Conservation (phyloP, 2,888 invertebrate species). For the Drosophila lacicola region DNA sequence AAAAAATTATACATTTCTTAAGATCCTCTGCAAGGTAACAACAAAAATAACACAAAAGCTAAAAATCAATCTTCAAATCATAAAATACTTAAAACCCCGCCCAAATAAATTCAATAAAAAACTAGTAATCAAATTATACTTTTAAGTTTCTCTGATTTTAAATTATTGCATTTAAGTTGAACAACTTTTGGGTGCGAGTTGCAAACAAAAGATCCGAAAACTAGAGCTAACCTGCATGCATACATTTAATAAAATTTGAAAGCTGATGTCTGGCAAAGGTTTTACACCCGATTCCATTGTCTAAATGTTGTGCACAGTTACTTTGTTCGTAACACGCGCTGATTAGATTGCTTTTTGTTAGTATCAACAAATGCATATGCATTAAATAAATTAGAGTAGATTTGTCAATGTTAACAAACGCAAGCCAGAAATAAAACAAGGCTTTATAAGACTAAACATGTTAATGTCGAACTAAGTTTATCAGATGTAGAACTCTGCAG, state of each 20-base stretch:
- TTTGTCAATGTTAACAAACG: background rate
- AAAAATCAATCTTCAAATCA: no score
- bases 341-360: slow-evolving; percentile 5
- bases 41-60: no score
- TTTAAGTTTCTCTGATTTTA: background rate
- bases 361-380: slow-evolving; percentile 14
- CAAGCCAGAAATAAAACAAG: no score
- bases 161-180: slow-evolving; percentile 2
- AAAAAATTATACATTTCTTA: no score
- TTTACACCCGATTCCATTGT: slow-evolving; percentile 29
- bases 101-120: background rate
- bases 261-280: slow-evolving; percentile 19
- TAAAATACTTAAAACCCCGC: no score
- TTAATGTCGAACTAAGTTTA: background rate
- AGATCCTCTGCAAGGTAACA: no score
- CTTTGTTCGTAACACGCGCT: slow-evolving; percentile 4
- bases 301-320: slow-evolving; percentile 7
- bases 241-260: slow-evolving; percentile 21
- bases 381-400: slow-evolving; percentile 10
- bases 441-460: no score
- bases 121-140: background rate
- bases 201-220: slow-evolving; percentile 24
- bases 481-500: background rate
- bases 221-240: slow-evolving; percentile 19
- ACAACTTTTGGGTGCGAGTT: slow-evolving; percentile 7